Evolutionary conservation across 2,797 vertebrate genomes (phyloP).

Genomic region (Loris lydekkerianus): DNA sequence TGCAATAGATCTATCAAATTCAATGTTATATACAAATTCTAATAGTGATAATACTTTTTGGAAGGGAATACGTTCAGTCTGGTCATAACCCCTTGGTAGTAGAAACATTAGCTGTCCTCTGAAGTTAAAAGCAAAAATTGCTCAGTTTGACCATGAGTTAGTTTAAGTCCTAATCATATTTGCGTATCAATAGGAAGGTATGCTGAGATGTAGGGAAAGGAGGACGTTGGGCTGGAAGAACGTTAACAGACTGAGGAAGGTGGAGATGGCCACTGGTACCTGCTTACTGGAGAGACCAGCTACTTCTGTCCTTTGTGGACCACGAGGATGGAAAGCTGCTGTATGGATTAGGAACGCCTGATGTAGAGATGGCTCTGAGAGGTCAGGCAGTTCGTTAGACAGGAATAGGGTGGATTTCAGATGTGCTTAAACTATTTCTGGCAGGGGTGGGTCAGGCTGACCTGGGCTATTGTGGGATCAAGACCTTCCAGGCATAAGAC

Average conservation of each 20-base stretch:
- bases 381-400: too few species aligned
- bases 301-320: not conserved
- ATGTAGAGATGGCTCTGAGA: not conserved
- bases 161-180: not conserved
- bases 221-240: not conserved
- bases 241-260: not conserved
- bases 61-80: not conserved
- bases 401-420: too few species aligned
- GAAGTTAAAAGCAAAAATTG: not conserved
- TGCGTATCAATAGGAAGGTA: not conserved
- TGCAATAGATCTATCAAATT: not conserved
- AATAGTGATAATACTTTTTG: not conserved
- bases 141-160: not conserved
- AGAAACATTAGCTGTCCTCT: not conserved
- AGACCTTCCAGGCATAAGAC: too few species aligned
- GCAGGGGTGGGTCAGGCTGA: too few species aligned
- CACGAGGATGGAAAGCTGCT: not conserved
- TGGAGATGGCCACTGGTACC: not conserved
- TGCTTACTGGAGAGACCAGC: not conserved
- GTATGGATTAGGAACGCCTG: not conserved
- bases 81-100: not conserved
- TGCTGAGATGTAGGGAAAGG: not conserved
- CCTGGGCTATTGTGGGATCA: too few species aligned
- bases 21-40: not conserved
- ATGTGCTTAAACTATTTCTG: too few species aligned